Evolutionary conservation across 2,888 invertebrate genomes (phyloP), one percentile per base, ranked within the genome.

Genomic region (Drosophila antonietae): DNA sequence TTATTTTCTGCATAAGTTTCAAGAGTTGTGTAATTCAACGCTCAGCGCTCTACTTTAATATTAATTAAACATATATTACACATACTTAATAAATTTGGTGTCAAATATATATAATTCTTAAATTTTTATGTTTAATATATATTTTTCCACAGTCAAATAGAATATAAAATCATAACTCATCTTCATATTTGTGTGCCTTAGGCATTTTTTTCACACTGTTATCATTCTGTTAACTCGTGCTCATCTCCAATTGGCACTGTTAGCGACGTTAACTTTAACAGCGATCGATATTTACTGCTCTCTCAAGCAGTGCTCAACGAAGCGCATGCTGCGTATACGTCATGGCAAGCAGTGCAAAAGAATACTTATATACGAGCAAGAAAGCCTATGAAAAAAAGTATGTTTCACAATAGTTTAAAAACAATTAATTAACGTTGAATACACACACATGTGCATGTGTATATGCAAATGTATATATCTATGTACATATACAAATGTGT

Each of bases 291-390:
- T 14, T 51, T n/a, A 57, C 37, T 53, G 60, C 46, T 23, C 3
- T 2, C 4, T 14, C 49, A 78, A 77, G 62, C 73, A 73, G 69
- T 64, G 58, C 53, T 3, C 31, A 15, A 14, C 33, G 31, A 14
- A 60, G 74, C 49, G 57, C 35, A 60, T 53, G 14, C 43, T 46
- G 65, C 70, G 76, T 74, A 73, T 74, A 70, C 78, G 70, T 70
- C 63, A 78, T 56, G 35, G 37, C 44, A 31, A 28, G 44, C 80
- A 80, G 70, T 68, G 70, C 39, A 65, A 5, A 49, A 56, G 46
- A 57, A 23, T 23, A 56, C 41, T n/a, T 23, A 56, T 46, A 43
- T 8, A 9, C n/a, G 33, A 47, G 41, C 23, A 55, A 59, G n/a
- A 37, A n/a, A 5, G 23, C 33, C 18, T 14, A 41, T 53, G 51